Evolutionary conservation across 1,140 invertebrate genomes (phyloP), one percentile per base, ranked within the genome.

Genomic region (Drosophila pseudoananassae): DNA sequence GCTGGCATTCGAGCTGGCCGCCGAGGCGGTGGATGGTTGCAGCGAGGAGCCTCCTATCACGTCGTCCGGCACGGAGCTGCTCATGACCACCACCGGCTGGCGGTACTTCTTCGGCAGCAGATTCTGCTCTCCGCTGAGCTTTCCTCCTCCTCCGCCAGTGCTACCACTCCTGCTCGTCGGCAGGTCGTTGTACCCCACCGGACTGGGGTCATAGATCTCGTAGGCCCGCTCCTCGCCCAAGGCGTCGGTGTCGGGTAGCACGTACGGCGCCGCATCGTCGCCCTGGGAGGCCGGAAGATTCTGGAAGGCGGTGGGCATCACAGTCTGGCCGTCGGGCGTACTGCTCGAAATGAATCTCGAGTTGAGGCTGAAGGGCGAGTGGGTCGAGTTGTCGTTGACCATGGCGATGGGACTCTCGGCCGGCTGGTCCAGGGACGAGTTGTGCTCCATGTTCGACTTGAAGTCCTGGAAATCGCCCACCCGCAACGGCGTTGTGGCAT

Each of bases 281-380:
- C 75, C 45, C 1, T 78, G 70, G 1, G 70, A 61, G 5, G 64
- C 73, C 4, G 64, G 68, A 0, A 45, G 33, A 17, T 64, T 66
- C 4, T 64, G 63, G 46, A 64, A 66, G 7, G 72, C 66, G 12
- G 82, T 73, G 20, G 81, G 80, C 49, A 77, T 31, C 5, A 74
- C 78, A 31, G 63, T 70, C 2, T 63, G 81, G 1, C 65, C 76
- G 52, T 90, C 90, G 1, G 90, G 90, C 3, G 90, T 91, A 40
- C 90, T 91, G 66, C 88, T 91, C 12, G 83, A 70, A 5, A 91
- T 84, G 2, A 70, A 88, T 9, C 72, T 79, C 2, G 90, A 91
- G 4, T 76, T 84, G 33, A 91, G 43, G 47, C 90, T 91, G 43
- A 84, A 92, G 3, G 91, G 91, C n/a, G 90, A 92, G 23, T 92